These are phyloP conservation scores for Neoseiulus cucumeris DNA, from an alignment of 1,140 invertebrate genomes.

Conservation along the genomic window DNA sequence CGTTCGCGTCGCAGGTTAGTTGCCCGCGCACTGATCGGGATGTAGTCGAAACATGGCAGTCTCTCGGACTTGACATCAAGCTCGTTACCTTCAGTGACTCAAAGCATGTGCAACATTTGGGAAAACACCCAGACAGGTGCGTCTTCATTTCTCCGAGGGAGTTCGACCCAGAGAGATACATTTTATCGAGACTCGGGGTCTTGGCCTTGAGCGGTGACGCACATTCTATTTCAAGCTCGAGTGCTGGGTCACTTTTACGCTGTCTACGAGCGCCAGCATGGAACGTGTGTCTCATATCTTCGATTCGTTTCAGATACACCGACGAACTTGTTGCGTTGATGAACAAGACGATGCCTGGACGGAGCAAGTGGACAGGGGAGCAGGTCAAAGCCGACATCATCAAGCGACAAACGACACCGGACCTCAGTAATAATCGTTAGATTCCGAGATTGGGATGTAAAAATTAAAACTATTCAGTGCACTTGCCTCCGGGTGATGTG, in stretches of 20 bases:
- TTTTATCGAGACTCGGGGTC: too few relatives aligned
- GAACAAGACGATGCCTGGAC: slow-evolving; percentile 8
- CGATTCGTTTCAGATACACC: not conserved
- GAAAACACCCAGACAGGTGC: not conserved
- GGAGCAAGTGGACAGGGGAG: not conserved
- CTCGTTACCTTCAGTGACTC: not conserved
- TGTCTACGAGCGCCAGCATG: too few relatives aligned
- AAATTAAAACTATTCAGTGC: too few relatives aligned
- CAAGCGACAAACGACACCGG: not conserved
- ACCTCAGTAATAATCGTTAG: too few relatives aligned
- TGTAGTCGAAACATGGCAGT: not conserved
- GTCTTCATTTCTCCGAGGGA: too few relatives aligned
- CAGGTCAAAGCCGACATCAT: slow-evolving; percentile 4
- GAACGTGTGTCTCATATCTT: too few relatives aligned
- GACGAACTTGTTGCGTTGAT: not conserved
- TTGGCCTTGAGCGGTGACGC: too few relatives aligned
- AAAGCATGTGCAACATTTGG: not conserved
- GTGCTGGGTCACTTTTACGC: too few relatives aligned
- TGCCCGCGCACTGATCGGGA: not conserved
- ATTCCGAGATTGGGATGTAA: too few relatives aligned
- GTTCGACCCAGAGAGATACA: too few relatives aligned
- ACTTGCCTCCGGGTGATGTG: too few relatives aligned
- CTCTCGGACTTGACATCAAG: not conserved
- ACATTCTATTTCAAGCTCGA: too few relatives aligned
- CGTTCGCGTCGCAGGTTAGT: not conserved